Percentiles rank a stretch among this genome's conserved stretches.
These are phyloP conservation scores for Cepaea nemoralis DNA, from an alignment of 1,140 invertebrate species.

Conservation along the genomic window DNA sequence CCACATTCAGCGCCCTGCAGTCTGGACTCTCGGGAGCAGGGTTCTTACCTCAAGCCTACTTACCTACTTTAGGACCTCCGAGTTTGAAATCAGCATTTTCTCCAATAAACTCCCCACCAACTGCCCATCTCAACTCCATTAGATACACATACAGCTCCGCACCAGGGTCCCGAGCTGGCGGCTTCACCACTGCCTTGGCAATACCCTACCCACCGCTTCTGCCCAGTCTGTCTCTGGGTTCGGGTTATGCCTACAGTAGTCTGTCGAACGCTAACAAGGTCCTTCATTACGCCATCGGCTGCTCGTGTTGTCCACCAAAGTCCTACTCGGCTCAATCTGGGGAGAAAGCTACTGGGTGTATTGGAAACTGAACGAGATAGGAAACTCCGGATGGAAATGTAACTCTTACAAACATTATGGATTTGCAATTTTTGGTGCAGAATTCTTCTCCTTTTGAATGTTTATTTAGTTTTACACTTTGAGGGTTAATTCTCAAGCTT, in stretches of 20 bases:
- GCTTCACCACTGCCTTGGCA: conserved; percentile 44
- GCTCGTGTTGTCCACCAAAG: conserved; percentile 50
- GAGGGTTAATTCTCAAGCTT: too few species aligned
- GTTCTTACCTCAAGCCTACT: conserved; percentile 22
- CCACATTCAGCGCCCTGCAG: not conserved
- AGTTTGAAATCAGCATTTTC: conserved; percentile 66
- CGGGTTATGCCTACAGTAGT: conserved; percentile 51
- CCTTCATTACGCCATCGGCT: conserved; percentile 48
- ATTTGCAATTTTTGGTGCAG: too few species aligned
- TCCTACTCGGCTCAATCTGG: conserved; percentile 33
- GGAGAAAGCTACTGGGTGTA: conserved; percentile 48
- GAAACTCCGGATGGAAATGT: too few species aligned
- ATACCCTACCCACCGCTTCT: conserved; percentile 58
- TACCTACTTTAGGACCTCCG: conserved; percentile 32
- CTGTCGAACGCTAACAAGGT: conserved; percentile 46
- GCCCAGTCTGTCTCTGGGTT: conserved; percentile 45
- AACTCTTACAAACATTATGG: too few species aligned
- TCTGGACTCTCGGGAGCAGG: not conserved
- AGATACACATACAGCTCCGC: conserved; percentile 51
- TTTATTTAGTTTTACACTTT: too few species aligned
- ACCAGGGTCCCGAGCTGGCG: conserved; percentile 38
- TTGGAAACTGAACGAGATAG: conserved; percentile 49
- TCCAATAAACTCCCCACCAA: conserved; percentile 53
- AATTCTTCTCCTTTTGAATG: too few species aligned
- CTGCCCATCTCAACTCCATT: conserved; percentile 49